Evolutionary conservation across 2,113 vertebrate genomes (phyloP).

Genomic region (Pedionomus torquatus): DNA sequence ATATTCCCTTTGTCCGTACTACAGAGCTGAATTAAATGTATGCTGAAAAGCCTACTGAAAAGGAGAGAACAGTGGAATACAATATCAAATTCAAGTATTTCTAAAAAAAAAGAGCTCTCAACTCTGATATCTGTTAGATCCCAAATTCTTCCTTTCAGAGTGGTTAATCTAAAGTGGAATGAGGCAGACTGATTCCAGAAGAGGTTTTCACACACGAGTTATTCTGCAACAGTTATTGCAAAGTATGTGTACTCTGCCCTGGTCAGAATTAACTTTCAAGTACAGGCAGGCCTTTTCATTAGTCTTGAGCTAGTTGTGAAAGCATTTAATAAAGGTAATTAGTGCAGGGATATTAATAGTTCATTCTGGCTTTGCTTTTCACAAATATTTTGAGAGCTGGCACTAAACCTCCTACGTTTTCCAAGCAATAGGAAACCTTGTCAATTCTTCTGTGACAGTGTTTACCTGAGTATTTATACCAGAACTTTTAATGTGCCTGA

Average conservation of each 20-base stretch:
- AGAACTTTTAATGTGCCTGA: not conserved
- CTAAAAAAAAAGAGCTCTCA: not conserved
- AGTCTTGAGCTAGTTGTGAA: not conserved
- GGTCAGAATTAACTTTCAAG: not conserved
- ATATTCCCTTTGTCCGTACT: not conserved
- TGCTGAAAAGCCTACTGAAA: not conserved
- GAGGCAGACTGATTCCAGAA: not conserved
- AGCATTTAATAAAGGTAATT: not conserved
- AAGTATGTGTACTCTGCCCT: not conserved
- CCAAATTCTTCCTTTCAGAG: not conserved
- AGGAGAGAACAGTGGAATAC: not conserved
- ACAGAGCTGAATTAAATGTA: not conserved
- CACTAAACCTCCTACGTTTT: not conserved
- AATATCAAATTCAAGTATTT: not conserved
- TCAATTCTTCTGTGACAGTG: not conserved
- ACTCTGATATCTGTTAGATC: not conserved
- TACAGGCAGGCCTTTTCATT: not conserved
- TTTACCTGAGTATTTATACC: not conserved
- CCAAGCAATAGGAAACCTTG: not conserved
- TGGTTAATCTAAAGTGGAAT: not conserved
- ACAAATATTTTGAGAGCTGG: not conserved
- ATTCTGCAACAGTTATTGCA: slow-evolving; percentile 1
- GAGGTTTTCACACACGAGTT: not conserved
- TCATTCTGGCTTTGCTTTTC: not conserved
- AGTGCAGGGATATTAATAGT: not conserved